These are phyloP conservation scores for Blastomussa wellsi DNA, from an alignment of 92 coral and sea anemone species.

Conservation along the genomic window DNA sequence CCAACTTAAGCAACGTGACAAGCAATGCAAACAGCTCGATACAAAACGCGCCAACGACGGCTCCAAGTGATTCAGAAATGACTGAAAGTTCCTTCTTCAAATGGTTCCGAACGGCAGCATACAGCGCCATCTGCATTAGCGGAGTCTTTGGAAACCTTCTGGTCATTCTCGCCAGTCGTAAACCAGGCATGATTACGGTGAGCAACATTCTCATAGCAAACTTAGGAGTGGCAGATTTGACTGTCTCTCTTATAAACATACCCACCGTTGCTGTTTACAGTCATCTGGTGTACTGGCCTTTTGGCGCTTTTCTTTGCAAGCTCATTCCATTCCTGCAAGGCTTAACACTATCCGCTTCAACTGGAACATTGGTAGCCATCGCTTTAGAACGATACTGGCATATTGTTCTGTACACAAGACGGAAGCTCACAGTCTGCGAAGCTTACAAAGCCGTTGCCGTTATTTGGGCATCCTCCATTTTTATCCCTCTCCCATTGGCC, in stretches of 20 bases:
- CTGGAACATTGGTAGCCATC: constrained; percentile 68
- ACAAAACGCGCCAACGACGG: background rate
- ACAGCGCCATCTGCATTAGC: constrained; percentile 47
- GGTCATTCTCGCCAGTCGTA: constrained; percentile 73
- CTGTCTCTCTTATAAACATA: constrained; percentile 71
- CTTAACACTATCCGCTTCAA: constrained; percentile 71
- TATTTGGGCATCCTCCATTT: constrained; percentile 65
- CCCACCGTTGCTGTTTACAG: constrained; percentile 76
- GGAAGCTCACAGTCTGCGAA: constrained; percentile 50
- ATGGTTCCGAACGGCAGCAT: constrained; percentile 54
- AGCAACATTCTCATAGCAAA: constrained; percentile 78
- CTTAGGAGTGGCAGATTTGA: constrained; percentile 67
- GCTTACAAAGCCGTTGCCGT: constrained; percentile 49
- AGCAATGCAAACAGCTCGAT: background rate
- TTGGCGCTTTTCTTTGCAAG: constrained; percentile 77
- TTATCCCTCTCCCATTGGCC: constrained; percentile 66
- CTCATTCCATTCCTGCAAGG: constrained; percentile 80
- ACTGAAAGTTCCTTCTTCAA: background rate
- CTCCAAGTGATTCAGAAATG: constrained; percentile 2
- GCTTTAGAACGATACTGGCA: constrained; percentile 82
- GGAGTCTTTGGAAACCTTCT: constrained; percentile 71
- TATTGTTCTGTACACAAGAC: constrained; percentile 61
- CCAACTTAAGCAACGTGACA: background rate
- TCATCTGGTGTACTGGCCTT: constrained; percentile 80
- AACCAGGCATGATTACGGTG: constrained; percentile 68